These are phyloP conservation scores for Hucho hucho DNA, from an alignment of 2,113 vertebrate species.

Conservation along the genomic window DNA sequence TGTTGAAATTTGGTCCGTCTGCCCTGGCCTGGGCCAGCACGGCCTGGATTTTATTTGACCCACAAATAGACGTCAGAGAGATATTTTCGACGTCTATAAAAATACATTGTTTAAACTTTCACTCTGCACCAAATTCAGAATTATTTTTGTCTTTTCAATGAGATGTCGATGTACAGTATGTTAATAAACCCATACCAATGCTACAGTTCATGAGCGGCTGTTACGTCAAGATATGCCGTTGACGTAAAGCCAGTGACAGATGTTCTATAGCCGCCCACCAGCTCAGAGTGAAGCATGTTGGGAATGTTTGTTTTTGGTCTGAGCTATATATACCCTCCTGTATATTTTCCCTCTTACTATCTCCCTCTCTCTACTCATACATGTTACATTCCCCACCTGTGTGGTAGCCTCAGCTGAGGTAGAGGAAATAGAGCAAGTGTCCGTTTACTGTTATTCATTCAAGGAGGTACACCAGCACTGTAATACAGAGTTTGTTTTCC, in stretches of 20 bases:
- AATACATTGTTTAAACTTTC: too few species aligned
- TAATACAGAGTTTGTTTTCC: neutral
- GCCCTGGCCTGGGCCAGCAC: too few species aligned
- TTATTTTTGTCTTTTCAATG: too few species aligned
- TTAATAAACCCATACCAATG: neutral
- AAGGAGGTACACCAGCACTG: neutral
- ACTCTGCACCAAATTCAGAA: too few species aligned
- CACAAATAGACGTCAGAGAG: too few species aligned
- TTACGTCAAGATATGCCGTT: neutral
- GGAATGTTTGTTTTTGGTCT: slow-evolving; percentile 4
- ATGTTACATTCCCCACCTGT: slow-evolving; percentile 12
- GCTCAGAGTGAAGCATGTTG: neutral
- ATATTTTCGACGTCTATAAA: too few species aligned
- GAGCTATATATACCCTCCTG: slow-evolving; percentile 24
- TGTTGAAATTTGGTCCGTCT: too few species aligned
- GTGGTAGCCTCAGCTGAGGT: slow-evolving; percentile 1
- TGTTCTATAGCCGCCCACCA: neutral
- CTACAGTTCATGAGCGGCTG: neutral
- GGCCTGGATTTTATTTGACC: too few species aligned
- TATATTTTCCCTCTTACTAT: slow-evolving; percentile 6
- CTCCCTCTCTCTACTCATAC: slow-evolving; percentile 2
- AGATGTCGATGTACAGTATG: too few species aligned
- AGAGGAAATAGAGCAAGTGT: neutral
- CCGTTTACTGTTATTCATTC: neutral
- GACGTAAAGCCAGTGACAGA: slow-evolving; percentile 21